phyloP scores from a whole-genome alignment of 2,113 vertebrate species.

The Hydrochoerus hydrochaeris region DNA sequence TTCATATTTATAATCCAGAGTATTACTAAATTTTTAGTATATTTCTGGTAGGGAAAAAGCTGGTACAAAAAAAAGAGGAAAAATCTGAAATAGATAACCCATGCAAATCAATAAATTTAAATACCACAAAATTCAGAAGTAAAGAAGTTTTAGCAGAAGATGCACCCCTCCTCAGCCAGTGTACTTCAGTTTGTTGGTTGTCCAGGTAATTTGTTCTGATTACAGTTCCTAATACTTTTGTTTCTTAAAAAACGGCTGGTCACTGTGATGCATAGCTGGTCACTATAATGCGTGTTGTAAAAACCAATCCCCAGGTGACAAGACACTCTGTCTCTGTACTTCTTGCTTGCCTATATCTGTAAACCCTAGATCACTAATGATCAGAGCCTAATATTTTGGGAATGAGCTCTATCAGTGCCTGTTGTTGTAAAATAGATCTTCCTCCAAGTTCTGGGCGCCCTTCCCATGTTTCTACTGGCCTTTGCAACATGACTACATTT shows the following conservation, averaged over 20 bases:
- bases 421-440: background rate
- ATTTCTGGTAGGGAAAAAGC: background rate
- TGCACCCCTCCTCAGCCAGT: background rate
- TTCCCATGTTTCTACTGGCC: background rate
- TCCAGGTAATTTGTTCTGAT: background rate
- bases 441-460: background rate
- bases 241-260: background rate
- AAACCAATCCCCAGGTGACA: background rate
- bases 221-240: background rate
- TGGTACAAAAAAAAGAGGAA: background rate
- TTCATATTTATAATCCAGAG: background rate
- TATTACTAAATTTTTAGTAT: background rate
- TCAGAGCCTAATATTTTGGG: background rate
- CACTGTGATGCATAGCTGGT: background rate
- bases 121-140: background rate
- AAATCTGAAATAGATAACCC: background rate
- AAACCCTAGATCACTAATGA: background rate
- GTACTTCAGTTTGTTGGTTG: background rate
- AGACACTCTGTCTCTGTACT: background rate
- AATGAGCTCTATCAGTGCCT: background rate
- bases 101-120: background rate
- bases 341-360: background rate
- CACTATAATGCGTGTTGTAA: background rate
- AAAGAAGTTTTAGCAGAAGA: background rate
- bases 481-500: background rate